Base-by-base conservation (phyloP, 2,888 invertebrate genomes). In the Luffia ferchaultella region DNA sequence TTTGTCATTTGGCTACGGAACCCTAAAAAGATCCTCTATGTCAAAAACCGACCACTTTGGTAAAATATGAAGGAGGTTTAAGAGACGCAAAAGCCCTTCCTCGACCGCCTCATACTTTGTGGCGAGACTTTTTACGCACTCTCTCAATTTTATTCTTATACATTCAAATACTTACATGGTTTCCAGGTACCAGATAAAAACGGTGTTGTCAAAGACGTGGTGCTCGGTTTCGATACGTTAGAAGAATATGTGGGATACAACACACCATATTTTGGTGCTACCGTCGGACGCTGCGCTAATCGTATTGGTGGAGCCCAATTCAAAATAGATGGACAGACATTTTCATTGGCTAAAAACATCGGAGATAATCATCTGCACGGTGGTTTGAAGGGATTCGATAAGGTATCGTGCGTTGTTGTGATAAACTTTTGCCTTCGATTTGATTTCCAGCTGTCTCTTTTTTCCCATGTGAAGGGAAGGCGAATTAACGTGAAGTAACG, bases 261-360 rank as follows among this genome's bases (percentile, higher is more conserved):
- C 50, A 57, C 57, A 0, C 91, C 91, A 0, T 94, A 96, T 66
- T 89, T 97, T 59, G 97, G 97, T 0, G 91, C 93, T 0, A 89
- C 94, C 0, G 80, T 97, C 17, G 97, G 97, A 0, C 85, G 97
- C 49, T 93, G 94, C 30, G 94, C 93, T 2, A 97, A 97, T 74
- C 87, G 95, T 44, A 91, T 96, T 49, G 89, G 85, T 0, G 87
- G 88, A n/a, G 95, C 89, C 0, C 57, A 53, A 55, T 85, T 83
- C 56, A 59, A 65, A 0, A 73, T 85, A 7, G 78, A 82, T 16
- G 91, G 88, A 0, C 70, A 82, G n/a, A 76, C 76, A 0, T 92
- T 92, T 62, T 67, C 87, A 12, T 73, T 97, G 5, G 86, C 88
- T 0, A 87, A 88, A 55, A 98, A 98, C 68, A 76, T 87, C 42